Evolutionary conservation across 2,797 vertebrate species (phyloP).

Genomic region (Falco concolor): DNA sequence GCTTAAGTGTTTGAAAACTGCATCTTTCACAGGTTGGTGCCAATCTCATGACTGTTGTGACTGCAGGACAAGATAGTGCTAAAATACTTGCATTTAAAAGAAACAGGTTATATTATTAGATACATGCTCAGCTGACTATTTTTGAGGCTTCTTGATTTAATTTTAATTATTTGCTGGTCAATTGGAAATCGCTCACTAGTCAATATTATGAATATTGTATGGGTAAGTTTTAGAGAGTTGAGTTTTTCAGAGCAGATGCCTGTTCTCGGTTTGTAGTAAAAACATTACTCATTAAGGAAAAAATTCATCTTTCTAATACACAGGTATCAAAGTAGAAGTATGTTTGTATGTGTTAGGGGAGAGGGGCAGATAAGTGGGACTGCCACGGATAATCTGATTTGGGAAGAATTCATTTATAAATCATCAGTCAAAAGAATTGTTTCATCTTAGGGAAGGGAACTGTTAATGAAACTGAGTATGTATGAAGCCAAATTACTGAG

Average conservation of each 20-base stretch:
- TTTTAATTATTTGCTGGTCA: background rate
- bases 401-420: background rate
- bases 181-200: background rate
- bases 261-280: background rate
- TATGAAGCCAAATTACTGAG: background rate
- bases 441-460: background rate
- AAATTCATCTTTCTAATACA: background rate
- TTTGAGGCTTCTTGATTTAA: background rate
- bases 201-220: background rate
- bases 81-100: background rate
- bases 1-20: background rate
- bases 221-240: background rate
- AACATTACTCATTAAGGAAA: background rate
- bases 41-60: background rate
- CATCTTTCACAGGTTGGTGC: background rate
- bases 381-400: background rate
- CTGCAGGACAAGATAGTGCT: background rate
- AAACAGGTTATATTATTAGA: background rate
- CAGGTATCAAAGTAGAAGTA: background rate
- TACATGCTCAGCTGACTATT: background rate
- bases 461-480: background rate
- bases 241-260: background rate
- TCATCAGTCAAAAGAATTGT: background rate
- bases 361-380: background rate
- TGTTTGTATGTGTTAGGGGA: background rate